Evolutionary conservation across 2,888 invertebrate genomes (phyloP).

Genomic region (Eupithecia dodoneata): DNA sequence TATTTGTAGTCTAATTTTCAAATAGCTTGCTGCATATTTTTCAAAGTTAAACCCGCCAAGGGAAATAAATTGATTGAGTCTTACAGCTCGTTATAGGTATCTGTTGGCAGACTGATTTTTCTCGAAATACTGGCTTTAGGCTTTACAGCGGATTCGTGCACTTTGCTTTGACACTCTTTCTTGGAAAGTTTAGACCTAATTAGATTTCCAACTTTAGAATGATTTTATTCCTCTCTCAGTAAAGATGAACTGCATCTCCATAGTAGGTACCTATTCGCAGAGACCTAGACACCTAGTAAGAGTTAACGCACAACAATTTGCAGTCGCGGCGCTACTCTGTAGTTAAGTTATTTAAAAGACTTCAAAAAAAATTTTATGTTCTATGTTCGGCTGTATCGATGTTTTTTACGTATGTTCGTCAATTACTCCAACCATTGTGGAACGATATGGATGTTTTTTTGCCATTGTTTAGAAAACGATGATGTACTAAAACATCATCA

Average conservation of each 20-base stretch:
- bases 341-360: no score
- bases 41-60: not conserved
- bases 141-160: not conserved
- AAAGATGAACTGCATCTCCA: not conserved
- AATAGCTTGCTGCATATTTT: not conserved
- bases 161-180: not conserved
- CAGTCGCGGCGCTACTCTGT: not conserved
- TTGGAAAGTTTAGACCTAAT: not conserved
- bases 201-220: not conserved
- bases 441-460: no score
- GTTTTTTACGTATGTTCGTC: no score
- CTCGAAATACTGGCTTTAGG: not conserved
- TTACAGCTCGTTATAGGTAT: not conserved
- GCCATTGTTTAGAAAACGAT: no score
- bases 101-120: not conserved
- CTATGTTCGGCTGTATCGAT: no score
- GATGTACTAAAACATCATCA: no score
- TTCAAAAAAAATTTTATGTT: no score
- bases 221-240: not conserved
- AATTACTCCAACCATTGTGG: no score
- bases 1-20: constrained; percentile 37
- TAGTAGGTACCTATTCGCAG: not conserved
- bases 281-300: not conserved
- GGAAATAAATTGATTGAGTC: not conserved
- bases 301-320: not conserved